Base-by-base conservation (phyloP, 2,113 vertebrate species). In the Lepisosteus oculatus region DNA sequence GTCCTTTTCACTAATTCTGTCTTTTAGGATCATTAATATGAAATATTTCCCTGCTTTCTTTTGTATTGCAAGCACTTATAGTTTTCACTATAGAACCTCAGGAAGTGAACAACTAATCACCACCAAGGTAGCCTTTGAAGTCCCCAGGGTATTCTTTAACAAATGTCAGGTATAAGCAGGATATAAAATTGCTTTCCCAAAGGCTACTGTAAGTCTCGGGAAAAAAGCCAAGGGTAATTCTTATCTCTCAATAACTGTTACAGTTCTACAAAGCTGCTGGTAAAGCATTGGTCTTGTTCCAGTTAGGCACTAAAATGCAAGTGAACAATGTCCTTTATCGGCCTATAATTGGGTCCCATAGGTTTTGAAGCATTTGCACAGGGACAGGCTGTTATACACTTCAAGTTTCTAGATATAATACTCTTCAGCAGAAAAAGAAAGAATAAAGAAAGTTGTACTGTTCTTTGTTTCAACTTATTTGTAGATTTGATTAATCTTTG, bases 81-180 rank as follows among this genome's bases (percentile, higher is more conserved):
- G 57, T 4, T n/a, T 59, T 13, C n/a, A 15, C 45, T 56, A 61
- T 61, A 68, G 69, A 14, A 4, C 55, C 9, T 51, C 47, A 51
- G 47, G 47, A 51, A 51, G 47, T 11, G 59, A 68, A 54, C 68
- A 65, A 77, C 76, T 81, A 78, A 81, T 83, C 76, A 69, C 68
- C 47, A 70, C 45, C 66, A 65, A 65, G 70, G 42, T 68, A 65
- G 65, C 62, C 68, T 67, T 55, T 64, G 55, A 41, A 3, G 44
- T 67, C 78, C 78, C 74, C 55, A 15, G 74, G 79, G 61, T 55
- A 73, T 74, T 69, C 61, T 77, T 73, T 77, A 77, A 83, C 74
- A 81, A 78, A 84, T 78, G 82, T 78, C 80, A 80, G 73, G 55
- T 74, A 74, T 67, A 67, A 74, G 72, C 76, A 63, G 65, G 64